Base-by-base conservation (phyloP, 2,888 invertebrate species). In the Capitulum mitella region DNA sequence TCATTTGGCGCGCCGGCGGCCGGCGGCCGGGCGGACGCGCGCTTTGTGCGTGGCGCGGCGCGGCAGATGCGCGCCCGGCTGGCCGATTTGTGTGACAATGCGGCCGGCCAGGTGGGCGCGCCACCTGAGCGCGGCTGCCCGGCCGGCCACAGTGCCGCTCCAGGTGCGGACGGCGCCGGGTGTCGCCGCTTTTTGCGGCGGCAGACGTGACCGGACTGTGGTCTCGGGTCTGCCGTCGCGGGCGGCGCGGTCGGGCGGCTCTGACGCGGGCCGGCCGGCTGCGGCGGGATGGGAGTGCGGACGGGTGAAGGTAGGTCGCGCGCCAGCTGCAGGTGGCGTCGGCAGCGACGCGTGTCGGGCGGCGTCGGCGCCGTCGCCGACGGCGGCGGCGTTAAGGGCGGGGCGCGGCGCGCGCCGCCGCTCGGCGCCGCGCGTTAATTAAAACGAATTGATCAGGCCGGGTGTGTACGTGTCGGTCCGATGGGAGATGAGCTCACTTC, bases 391-490 rank as follows among this genome's bases (percentile, higher is more conserved):
- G 43, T 43, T 43, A 43, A 8, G 5, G 43, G 43, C 43, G 12
- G 43, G n/a, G n/a, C n/a, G 5, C 43, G 43, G 12, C 43, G 43
- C 43, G 43, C 43, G 43, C 43, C 43, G 43, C 43, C 6, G 6
- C 43, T 43, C 43, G 43, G 43, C 5, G 43, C 43, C 43, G 43
- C 12, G 34, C 70, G 70, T 26, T 70, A 70, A 70, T 70, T 70
- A 70, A 70, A 70, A 70, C 70, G 70, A 70, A 70, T 70, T 70
- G 70, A 70, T 70, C 70, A 70, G 70, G 10, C 12, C 16, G 37
- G 22, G 70, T 70, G 70, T 70, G 70, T 70, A 16, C 19, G 70
- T 40, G 70, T 37, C 37, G 16, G 29, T 22, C 40, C 40, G 29
- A 26, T 26, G 22, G 40, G 37, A 16, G 70, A 40, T 37, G 40